Evolutionary conservation across 2,113 vertebrate species (phyloP).

Genomic region (Sphaerodactylus townsendi): DNA sequence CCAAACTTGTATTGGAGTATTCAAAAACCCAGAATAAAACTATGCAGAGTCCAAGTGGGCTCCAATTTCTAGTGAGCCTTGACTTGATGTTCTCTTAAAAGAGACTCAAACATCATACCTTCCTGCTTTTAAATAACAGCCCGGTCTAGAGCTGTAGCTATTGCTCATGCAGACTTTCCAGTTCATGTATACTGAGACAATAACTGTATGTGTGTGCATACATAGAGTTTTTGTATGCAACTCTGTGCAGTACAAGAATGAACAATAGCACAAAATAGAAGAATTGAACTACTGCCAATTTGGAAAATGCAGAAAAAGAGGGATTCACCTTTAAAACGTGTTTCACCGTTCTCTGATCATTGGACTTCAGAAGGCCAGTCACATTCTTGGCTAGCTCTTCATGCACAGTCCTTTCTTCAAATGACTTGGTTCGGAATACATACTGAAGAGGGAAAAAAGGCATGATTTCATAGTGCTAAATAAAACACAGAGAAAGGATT

Average conservation of each 20-base stretch:
- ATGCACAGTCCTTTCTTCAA: constrained; percentile 89
- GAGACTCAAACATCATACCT: background rate
- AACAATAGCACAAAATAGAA: background rate
- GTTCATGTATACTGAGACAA: background rate
- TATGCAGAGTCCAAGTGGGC: background rate
- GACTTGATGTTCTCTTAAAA: background rate
- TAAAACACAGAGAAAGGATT: background rate
- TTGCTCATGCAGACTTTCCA: background rate
- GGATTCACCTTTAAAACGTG: constrained; percentile 87
- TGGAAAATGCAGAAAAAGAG: background rate
- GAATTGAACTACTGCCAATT: background rate
- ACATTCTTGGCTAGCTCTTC: constrained; percentile 91
- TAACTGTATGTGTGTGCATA: too few species aligned
- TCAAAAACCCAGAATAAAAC: background rate
- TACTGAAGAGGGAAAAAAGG: constrained; percentile 75
- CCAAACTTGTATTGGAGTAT: background rate
- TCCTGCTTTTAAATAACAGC: background rate
- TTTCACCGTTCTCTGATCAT: constrained; percentile 86
- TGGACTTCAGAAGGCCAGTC: constrained; percentile 90
- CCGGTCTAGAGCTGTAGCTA: background rate
- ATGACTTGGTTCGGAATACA: constrained; percentile 88
- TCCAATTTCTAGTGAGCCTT: background rate
- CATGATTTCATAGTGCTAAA: constrained; percentile 11
- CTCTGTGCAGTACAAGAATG: background rate
- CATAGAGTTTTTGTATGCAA: background rate